phyloP scores from a whole-genome alignment of 2,797 vertebrate genomes.

The Iguana delicatissima region DNA sequence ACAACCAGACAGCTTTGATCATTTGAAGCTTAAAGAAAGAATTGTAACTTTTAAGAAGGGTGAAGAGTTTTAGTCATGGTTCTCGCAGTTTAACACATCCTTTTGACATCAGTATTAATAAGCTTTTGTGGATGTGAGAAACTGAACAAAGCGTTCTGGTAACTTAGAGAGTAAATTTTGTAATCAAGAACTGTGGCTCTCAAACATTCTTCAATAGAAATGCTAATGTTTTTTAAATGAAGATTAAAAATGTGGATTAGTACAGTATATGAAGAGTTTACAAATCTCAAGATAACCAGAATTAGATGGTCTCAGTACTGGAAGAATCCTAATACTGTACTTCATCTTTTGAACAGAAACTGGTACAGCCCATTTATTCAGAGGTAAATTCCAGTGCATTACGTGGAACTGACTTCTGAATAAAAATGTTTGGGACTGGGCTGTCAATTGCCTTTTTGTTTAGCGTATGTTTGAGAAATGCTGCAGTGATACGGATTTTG shows the following conservation, averaged over 20 bases:
- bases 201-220: conserved; percentile 53
- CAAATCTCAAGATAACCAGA: conserved; percentile 57
- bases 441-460: conserved; percentile 59
- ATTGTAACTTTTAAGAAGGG: conserved; percentile 41
- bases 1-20: conserved; percentile 44
- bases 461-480: conserved; percentile 53
- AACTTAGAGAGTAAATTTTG: conserved; percentile 27
- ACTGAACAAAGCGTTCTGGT: conserved; percentile 68
- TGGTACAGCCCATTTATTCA: not conserved
- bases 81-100: conserved; percentile 54
- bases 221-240: conserved; percentile 42
- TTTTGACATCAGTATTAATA: conserved; percentile 79
- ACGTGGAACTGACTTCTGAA: not conserved
- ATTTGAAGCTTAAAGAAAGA: conserved; percentile 68
- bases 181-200: conserved; percentile 37
- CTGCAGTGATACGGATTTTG: conserved; percentile 35
- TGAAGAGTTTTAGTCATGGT: conserved; percentile 56
- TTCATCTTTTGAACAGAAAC: conserved; percentile 45
- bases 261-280: conserved; percentile 55
- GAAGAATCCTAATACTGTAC: conserved; percentile 34
- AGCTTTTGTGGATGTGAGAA: conserved; percentile 70
- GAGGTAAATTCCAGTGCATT: conserved; percentile 4
- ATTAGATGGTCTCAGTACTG: conserved; percentile 49
- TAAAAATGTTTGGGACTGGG: conserved; percentile 24
- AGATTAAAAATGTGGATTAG: conserved; percentile 49